phyloP scores from a whole-genome alignment of 2,888 invertebrate genomes.

The Meta bourneti region DNA sequence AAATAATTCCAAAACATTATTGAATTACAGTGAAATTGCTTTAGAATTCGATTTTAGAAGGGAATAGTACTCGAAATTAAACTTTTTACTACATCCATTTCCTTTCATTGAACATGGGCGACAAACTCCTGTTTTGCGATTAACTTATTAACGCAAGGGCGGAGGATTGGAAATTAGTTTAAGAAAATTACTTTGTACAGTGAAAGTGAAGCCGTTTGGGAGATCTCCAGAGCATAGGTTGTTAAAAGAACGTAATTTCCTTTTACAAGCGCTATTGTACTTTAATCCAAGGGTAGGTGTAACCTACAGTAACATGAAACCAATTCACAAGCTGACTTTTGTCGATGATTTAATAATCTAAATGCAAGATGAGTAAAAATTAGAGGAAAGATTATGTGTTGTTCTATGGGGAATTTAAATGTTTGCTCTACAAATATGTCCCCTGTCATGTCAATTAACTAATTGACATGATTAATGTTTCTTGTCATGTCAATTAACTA shows the following conservation, averaged over 20 bases:
- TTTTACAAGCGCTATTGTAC: not conserved
- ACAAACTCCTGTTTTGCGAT: not conserved
- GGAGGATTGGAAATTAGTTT: not conserved
- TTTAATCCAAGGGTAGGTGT: not conserved
- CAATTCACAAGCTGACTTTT: not conserved
- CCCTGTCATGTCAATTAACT: not conserved
- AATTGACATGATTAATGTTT: not conserved
- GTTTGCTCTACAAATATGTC: not conserved
- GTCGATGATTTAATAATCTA: not conserved
- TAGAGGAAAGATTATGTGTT: not conserved
- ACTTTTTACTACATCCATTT: not conserved
- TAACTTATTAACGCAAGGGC: not conserved
- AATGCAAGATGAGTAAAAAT: not conserved
- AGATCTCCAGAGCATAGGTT: not conserved
- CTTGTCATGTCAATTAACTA: no score
- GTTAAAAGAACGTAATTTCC: not conserved
- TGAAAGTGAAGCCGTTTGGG: not conserved
- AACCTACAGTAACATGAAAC: not conserved
- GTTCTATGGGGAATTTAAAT: not conserved
- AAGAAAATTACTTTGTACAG: not conserved
- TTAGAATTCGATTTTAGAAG: not conserved
- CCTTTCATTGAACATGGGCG: not conserved
- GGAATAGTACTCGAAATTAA: not conserved
- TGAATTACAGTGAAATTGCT: not conserved
- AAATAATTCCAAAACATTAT: not conserved